Conservation (phyloP, 2,113 vertebrate genomes). For the Mirza zaza region DNA sequence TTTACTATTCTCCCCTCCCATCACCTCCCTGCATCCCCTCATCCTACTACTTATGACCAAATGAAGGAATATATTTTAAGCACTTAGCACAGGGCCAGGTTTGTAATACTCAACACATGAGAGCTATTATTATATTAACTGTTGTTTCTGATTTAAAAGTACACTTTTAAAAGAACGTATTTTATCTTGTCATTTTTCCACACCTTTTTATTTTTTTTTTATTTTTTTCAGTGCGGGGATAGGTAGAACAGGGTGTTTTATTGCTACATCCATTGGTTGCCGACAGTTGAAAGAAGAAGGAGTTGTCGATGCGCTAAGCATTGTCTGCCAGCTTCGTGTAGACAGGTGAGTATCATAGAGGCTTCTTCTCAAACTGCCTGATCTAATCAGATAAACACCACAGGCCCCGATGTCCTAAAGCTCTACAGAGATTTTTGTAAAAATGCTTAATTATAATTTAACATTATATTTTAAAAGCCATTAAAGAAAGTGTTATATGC, state of each 20-base stretch:
- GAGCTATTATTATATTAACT: not conserved
- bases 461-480: not conserved
- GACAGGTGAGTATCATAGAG: conserved; percentile 89
- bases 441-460: not conserved
- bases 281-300: conserved; percentile 92
- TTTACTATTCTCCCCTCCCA: not conserved
- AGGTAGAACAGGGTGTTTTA: conserved; percentile 97
- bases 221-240: conserved; percentile 92
- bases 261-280: conserved; percentile 95
- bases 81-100: not conserved
- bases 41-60: not conserved
- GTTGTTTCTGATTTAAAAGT: not conserved
- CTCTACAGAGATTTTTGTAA: not conserved
- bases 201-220: conserved; percentile 45
- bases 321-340: conserved; percentile 93
- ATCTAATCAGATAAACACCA: not conserved
- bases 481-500: not conserved
- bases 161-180: not conserved
- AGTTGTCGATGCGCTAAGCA: conserved; percentile 91
- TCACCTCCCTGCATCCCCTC: not conserved
- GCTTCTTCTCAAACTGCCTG: not conserved
- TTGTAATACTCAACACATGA: not conserved
- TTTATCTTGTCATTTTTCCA: not conserved
- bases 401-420: not conserved
- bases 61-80: not conserved